phyloP scores from a whole-genome alignment of 2,888 invertebrate species.

The Nemotelus pantherinus region DNA sequence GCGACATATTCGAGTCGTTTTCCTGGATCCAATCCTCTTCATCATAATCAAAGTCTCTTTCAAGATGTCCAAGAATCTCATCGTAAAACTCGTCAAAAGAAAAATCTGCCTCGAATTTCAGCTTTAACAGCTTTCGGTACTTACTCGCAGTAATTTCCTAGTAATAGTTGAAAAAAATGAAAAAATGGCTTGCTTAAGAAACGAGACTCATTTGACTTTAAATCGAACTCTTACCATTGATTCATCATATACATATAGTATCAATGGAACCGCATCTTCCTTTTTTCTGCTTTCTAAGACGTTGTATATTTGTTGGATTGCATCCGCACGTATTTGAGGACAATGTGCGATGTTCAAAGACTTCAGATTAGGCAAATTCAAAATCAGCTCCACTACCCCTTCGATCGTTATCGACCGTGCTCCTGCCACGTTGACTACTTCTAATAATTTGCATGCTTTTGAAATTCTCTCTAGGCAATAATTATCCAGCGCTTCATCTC shows the following conservation, averaged over 20 bases:
- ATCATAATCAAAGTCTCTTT: too few species aligned
- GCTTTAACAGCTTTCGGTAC: too few species aligned
- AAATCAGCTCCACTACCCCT: neutral
- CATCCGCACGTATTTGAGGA: neutral
- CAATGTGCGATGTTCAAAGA: conserved; percentile 4
- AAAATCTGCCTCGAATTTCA: too few species aligned
- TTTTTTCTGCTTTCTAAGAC: conserved; percentile 9
- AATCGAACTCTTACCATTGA: too few species aligned
- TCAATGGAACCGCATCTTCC: neutral
- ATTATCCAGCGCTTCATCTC: neutral
- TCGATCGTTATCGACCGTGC: neutral
- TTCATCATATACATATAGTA: neutral
- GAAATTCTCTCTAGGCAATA: neutral
- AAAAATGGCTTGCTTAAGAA: too few species aligned
- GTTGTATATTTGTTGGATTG: neutral
- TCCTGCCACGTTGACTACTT: conserved; percentile 11
- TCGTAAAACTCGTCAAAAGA: too few species aligned
- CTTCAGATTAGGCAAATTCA: conserved; percentile 1
- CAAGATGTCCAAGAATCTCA: too few species aligned
- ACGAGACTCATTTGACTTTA: too few species aligned
- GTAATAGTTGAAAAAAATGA: too few species aligned
- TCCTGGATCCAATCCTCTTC: too few species aligned
- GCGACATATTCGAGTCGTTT: conserved; percentile 44
- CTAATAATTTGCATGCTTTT: neutral
- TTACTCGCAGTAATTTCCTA: too few species aligned